Evolutionary conservation across 2,797 vertebrate genomes (phyloP).

Genomic region (Leptoclinus maculatus): DNA sequence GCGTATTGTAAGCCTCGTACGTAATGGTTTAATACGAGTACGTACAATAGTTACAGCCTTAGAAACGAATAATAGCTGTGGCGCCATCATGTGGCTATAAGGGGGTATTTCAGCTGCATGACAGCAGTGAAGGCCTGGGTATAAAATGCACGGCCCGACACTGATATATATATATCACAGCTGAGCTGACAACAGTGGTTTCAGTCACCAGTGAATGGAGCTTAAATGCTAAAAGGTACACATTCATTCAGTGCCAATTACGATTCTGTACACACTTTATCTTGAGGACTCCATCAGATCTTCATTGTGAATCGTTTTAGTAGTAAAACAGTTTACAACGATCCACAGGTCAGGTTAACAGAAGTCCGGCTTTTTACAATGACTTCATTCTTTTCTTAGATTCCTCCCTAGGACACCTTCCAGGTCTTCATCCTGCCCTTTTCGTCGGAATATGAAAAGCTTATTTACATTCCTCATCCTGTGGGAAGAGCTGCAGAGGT

Average conservation of each 20-base stretch:
- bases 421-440: conserved; percentile 33
- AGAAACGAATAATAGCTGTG: no score
- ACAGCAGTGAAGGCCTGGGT: no score
- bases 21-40: no score
- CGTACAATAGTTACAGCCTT: no score
- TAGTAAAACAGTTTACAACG: neutral
- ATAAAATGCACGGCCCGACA: no score
- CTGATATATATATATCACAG: neutral
- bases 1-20: no score
- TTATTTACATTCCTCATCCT: conserved; percentile 72
- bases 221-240: neutral
- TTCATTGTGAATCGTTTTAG: neutral
- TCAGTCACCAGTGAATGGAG: neutral
- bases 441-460: conserved; percentile 46
- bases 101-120: no score
- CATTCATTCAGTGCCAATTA: neutral
- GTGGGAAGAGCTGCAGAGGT: conserved; percentile 57
- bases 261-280: neutral
- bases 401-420: conserved; percentile 31
- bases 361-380: neutral
- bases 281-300: neutral
- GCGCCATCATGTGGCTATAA: no score
- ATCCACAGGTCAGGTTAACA: conserved; percentile 7
- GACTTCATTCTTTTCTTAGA: neutral
- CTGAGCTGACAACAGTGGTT: neutral